A percentile compares a stretch with the other conserved stretches of the same genome.
phyloP scores from a whole-genome alignment of 1,140 invertebrate genomes.

The Kradibia gibbosae region DNA sequence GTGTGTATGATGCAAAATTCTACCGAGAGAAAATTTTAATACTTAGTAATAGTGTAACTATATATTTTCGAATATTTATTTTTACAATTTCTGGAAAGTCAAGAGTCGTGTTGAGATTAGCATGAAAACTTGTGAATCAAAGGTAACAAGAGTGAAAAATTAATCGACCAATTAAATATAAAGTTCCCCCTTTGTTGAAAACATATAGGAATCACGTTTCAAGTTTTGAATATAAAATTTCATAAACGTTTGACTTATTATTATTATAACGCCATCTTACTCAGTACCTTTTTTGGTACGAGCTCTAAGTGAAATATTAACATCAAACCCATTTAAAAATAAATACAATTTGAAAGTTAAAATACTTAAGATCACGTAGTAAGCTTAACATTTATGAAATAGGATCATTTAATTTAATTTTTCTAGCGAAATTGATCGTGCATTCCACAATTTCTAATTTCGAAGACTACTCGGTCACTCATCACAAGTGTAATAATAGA shows the following conservation, averaged over 20 bases:
- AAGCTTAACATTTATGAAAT: background rate
- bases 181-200: background rate
- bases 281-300: background rate
- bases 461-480: too few relatives aligned
- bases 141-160: slow-evolving; percentile 36
- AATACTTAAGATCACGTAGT: background rate
- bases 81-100: background rate
- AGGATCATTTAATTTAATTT: background rate
- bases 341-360: background rate
- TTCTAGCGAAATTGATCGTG: too few relatives aligned
- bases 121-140: background rate
- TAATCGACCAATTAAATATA: slow-evolving; percentile 36
- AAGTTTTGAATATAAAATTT: background rate
- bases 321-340: background rate
- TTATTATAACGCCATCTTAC: background rate
- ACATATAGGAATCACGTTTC: background rate
- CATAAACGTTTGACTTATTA: background rate
- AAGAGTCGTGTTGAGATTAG: background rate
- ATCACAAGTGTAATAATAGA: too few relatives aligned
- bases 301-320: background rate
- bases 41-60: background rate
- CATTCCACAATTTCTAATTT: too few relatives aligned
- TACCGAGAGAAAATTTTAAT: background rate
- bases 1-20: background rate
- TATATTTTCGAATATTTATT: background rate